Conservation (phyloP, 2,888 invertebrate species). For the Phanerotoma sp. region DNA sequence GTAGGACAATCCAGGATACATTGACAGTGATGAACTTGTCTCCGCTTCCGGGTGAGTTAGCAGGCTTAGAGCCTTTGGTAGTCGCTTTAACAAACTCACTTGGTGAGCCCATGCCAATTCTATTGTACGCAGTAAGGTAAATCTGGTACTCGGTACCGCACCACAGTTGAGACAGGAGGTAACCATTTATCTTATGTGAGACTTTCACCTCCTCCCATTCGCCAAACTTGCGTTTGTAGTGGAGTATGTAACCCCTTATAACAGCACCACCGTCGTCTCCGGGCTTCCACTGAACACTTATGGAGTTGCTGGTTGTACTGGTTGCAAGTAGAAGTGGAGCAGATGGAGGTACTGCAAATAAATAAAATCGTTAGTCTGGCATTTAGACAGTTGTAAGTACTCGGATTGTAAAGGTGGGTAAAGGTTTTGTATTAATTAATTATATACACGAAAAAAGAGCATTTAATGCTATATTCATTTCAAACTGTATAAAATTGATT, state of each 20-base stretch:
- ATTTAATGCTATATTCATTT: no score
- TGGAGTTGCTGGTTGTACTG: constrained; percentile 79
- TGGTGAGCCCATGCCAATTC: constrained; percentile 85
- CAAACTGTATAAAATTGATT: no score
- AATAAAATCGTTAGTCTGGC: constrained; percentile 35
- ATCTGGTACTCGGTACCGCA: constrained; percentile 87
- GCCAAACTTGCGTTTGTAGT: constrained; percentile 86
- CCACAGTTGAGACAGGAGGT: constrained; percentile 79
- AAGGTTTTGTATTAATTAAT: no score
- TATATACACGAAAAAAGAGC: no score
- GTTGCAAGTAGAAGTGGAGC: constrained; percentile 80
- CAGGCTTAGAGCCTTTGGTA: constrained; percentile 55
- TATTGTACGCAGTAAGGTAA: constrained; percentile 87
- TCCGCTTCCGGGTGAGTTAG: constrained; percentile 49
- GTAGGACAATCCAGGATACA: constrained; percentile 82
- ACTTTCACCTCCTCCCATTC: constrained; percentile 92
- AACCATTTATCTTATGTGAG: constrained; percentile 76
- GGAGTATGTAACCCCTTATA: constrained; percentile 77
- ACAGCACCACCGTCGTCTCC: constrained; percentile 74
- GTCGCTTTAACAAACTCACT: constrained; percentile 84
- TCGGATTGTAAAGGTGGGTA: no score
- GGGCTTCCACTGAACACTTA: constrained; percentile 80
- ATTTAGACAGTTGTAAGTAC: neutral
- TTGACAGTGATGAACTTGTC: constrained; percentile 67
- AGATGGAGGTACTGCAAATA: constrained; percentile 80